Percentiles rank a stretch among this genome's conserved stretches.
phyloP scores from a whole-genome alignment of 1,140 invertebrate species.

The Lanistes nyassanus region DNA sequence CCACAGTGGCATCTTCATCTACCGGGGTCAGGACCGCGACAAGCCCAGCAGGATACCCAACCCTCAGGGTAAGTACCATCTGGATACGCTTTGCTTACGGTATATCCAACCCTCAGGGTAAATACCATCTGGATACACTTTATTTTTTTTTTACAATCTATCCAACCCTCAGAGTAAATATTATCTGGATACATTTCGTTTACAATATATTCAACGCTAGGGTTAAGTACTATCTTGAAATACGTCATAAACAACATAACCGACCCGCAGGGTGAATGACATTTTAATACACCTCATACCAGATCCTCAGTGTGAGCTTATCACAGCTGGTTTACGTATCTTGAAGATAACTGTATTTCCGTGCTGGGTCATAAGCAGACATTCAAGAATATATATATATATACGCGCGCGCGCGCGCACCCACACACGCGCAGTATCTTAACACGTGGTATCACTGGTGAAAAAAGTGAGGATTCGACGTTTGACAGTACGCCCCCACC shows the following conservation, averaged over 20 bases:
- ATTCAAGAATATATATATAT: background rate
- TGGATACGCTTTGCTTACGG: background rate
- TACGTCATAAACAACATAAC: conserved; percentile 61
- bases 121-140: background rate
- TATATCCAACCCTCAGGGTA: conserved; percentile 63
- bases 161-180: conserved; percentile 61
- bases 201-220: conserved; percentile 59
- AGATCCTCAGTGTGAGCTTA: no score
- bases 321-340: no score
- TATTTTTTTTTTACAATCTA: conserved; percentile 31
- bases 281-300: background rate
- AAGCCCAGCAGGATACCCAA: conserved; percentile 61
- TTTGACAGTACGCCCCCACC: no score
- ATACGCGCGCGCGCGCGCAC: conserved; percentile 1
- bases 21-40: conserved; percentile 60
- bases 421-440: background rate
- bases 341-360: no score
- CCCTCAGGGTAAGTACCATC: conserved; percentile 53
- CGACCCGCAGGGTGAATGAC: conserved; percentile 58
- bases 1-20: conserved; percentile 60
- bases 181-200: conserved; percentile 18
- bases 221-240: conserved; percentile 57
- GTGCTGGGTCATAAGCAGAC: background rate
- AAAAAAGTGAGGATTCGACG: no score
- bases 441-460: no score